Evolutionary conservation across 2,113 vertebrate genomes (phyloP).

Genomic region (Trochalopteron elliotii): DNA sequence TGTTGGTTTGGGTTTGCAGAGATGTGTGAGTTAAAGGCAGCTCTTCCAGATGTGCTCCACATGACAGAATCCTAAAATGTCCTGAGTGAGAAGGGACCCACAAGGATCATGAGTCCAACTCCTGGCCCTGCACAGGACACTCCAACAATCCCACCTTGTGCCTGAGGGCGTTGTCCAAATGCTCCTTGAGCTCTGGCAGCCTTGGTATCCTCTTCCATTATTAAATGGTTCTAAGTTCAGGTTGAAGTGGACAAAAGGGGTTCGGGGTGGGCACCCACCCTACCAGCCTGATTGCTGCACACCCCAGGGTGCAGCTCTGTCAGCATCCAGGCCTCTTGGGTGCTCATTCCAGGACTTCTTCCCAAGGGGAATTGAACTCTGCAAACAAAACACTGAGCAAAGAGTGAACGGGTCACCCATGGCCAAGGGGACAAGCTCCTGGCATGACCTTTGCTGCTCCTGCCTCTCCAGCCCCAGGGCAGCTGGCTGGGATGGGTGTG

Average conservation of each 20-base stretch:
- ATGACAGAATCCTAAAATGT: background rate
- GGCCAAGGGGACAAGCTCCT: background rate
- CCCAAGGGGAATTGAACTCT: background rate
- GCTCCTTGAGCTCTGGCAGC: background rate
- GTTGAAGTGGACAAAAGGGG: background rate
- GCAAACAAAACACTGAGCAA: background rate
- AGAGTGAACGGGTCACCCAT: accelerated
- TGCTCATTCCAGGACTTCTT: background rate
- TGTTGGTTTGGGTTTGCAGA: background rate
- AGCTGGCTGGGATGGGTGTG: background rate
- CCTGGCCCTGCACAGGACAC: background rate
- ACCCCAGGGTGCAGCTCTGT: background rate
- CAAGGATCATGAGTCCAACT: background rate
- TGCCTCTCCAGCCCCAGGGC: background rate
- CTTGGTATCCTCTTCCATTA: background rate
- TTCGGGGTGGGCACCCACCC: background rate
- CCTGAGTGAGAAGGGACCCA: background rate
- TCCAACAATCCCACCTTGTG: background rate
- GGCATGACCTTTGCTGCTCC: background rate
- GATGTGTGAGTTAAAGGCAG: background rate
- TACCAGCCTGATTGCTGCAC: background rate
- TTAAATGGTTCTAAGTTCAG: background rate
- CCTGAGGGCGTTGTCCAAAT: background rate
- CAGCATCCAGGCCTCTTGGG: background rate
- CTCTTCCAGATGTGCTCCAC: background rate